Base-by-base conservation (phyloP, 2,797 vertebrate species). In the Galagoides demidoff region DNA sequence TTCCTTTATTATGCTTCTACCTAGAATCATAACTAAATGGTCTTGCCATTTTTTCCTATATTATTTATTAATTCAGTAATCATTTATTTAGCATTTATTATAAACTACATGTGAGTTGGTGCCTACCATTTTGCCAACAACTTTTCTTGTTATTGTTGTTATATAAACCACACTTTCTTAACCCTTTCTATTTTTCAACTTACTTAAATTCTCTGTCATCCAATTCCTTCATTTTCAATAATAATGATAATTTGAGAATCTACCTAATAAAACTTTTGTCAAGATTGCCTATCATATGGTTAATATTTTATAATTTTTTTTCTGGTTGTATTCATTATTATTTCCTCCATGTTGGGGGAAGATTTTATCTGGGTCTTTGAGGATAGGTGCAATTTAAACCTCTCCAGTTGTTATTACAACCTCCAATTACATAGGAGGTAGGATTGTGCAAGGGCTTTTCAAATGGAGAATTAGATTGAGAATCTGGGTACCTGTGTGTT, bases 341-440 rank as follows among this genome's bases (percentile, higher is more conserved):
- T n/a, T 74, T 74, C 19, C 17, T 85, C 19, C 55, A 25, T 66
- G 39, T 43, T 43, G 2, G 5, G 1, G 11, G 27, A 17, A 77
- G 29, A 37, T 34, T 73, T 31, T 27, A 79, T 55, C 52, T 76
- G 52, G 81, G 7, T 20, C 64, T 95, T 95, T 71, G 23, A 5
- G 34, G 49, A 22, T 34, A 63, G 49, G 31, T 39, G 11, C 25
- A 70, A 10, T 70, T 71, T 37, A 64, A 5, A n/a, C 6, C 7
- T 86, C 23, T 70, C 27, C 68, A 55, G 1, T 0, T 49, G 22
- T n/a, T 52, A 0, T 1, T 0, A 68, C 25, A 31, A 9, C 0
- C 0, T 5, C 23, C 16, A 34, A n/a, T 59, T 31, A 31, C 29
- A 7, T 14, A 52, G 31, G 1, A 23, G 39, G 20, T 31, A 8